Percentiles rank a stretch among this genome's conserved stretches.
Conservation (phyloP, 2,888 invertebrate genomes). For the Lymantria monacha region DNA sequence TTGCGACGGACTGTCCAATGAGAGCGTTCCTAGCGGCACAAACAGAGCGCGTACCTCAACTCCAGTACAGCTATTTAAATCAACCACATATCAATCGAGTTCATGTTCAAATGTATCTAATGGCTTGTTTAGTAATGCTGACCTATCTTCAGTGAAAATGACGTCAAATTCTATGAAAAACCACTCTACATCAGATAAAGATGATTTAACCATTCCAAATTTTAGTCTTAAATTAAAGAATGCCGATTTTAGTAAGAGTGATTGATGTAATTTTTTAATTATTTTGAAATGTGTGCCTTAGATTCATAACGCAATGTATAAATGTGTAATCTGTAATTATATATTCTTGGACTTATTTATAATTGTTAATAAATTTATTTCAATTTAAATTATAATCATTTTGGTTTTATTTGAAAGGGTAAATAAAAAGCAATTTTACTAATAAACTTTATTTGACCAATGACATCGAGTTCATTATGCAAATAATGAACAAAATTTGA, state of each 20-base stretch:
- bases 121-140: conserved; percentile 76
- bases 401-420: not conserved
- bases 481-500: no score
- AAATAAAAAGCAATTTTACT: no score
- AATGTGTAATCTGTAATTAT: conserved; percentile 2
- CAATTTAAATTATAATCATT: conserved; percentile 16
- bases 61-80: conserved; percentile 77
- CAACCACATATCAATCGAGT: conserved; percentile 68
- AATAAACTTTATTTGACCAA: no score
- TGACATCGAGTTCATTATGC: no score
- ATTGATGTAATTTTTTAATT: conserved; percentile 41
- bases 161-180: conserved; percentile 69
- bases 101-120: conserved; percentile 75
- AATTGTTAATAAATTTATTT: conserved; percentile 43
- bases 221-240: conserved; percentile 65
- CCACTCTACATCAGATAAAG: conserved; percentile 74
- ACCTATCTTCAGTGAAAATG: conserved; percentile 80
- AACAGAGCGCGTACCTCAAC: conserved; percentile 82
- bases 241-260: conserved; percentile 66
- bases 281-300: conserved; percentile 17
- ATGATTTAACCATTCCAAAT: conserved; percentile 75
- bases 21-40: conserved; percentile 47
- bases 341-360: conserved; percentile 34
- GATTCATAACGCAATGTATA: not conserved
- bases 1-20: conserved; percentile 47